Conservation (phyloP, 1,140 invertebrate species). For the Armadillidium nasatum region DNA sequence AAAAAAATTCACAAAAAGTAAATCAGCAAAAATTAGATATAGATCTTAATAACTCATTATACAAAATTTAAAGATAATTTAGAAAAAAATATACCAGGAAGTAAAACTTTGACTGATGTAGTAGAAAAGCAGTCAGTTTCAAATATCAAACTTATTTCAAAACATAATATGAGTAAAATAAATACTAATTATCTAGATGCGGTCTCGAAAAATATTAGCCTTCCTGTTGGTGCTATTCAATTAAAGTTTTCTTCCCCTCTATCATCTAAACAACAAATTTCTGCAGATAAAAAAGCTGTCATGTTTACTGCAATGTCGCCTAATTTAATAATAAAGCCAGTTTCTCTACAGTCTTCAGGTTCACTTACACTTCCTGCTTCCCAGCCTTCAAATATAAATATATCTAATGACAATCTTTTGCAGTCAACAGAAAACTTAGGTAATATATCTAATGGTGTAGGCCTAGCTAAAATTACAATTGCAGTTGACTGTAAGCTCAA, state of each 20-base stretch:
- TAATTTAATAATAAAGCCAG: constrained; percentile 31
- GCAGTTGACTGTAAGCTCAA: constrained; percentile 40
- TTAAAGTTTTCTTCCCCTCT: constrained; percentile 20
- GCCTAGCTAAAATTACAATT: constrained; percentile 40
- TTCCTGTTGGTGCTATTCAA: constrained; percentile 23
- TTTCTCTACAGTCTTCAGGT: constrained; percentile 27
- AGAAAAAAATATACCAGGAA: not conserved
- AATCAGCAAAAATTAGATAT: not conserved
- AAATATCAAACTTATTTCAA: not conserved
- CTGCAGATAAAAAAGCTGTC: constrained; percentile 14
- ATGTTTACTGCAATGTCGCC: constrained; percentile 30
- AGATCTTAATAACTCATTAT: not conserved
- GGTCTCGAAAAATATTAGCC: not conserved
- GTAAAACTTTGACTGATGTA: not conserved
- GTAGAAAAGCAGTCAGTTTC: not conserved
- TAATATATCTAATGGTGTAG: not conserved
- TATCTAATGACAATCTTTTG: no score
- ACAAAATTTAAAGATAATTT: not conserved
- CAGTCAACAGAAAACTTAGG: no score
- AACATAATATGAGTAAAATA: not conserved
- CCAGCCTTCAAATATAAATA: not conserved
- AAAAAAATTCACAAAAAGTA: not conserved
- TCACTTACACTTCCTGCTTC: constrained; percentile 8
- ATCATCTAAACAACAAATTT: constrained; percentile 20
- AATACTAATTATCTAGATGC: not conserved